These are phyloP conservation scores for Zygogramma bicolorata DNA, from an alignment of 2,888 invertebrate species.

Conservation along the genomic window DNA sequence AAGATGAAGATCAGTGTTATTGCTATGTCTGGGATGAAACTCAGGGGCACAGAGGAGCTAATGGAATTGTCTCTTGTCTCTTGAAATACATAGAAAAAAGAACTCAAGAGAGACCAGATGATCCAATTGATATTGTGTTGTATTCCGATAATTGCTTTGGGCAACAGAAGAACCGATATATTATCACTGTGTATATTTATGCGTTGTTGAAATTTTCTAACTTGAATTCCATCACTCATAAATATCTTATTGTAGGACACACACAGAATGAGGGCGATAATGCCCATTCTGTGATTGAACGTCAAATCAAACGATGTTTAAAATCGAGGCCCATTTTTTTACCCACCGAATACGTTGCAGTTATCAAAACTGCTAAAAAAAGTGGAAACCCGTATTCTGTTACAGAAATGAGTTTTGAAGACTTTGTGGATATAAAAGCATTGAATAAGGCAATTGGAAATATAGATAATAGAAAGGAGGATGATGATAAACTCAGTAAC, in stretches of 20 bases:
- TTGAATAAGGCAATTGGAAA: too few relatives aligned
- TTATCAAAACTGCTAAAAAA: background rate
- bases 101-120: background rate
- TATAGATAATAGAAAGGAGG: too few relatives aligned
- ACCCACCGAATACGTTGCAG: background rate
- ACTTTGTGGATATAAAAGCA: too few relatives aligned
- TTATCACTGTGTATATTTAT: conserved; percentile 11
- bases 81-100: conserved; percentile 11
- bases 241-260: conserved; percentile 37
- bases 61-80: conserved; percentile 19
- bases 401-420: background rate
- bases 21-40: too few relatives aligned
- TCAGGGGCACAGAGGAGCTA: background rate
- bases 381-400: background rate
- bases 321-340: background rate
- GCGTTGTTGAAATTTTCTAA: background rate
- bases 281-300: conserved; percentile 20
- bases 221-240: conserved; percentile 38
- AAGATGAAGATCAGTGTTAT: too few relatives aligned
- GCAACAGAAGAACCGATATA: conserved; percentile 15
- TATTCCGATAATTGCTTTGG: conserved; percentile 21
- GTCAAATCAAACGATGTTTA: background rate
- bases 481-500: too few relatives aligned
- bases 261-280: conserved; percentile 35
- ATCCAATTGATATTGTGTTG: conserved; percentile 1